Evolutionary conservation across 1,140 invertebrate species (phyloP), one percentile per base, ranked within the genome.

Genomic region (Caenorhabditis elegans): DNA sequence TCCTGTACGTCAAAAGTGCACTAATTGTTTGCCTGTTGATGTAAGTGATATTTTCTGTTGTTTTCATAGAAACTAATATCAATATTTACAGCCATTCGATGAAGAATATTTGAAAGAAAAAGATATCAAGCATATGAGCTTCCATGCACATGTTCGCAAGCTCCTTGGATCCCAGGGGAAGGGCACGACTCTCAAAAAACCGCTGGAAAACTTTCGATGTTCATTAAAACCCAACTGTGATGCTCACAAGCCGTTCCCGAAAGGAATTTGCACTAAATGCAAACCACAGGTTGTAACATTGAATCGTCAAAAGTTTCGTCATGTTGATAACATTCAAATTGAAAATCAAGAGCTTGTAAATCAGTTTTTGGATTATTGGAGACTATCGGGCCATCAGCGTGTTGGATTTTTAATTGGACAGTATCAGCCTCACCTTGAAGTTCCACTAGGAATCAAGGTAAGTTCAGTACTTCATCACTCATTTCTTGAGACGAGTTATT

Each of bases 191-290:
- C 98, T 98, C 90, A 98, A 97, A 92, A 93, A 95, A 79, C 93
- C 94, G 60, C 91, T 99, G 84, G 96, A 98, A 90, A 96, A 98
- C 11, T 15, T 77, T 49, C 48, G 76, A 17, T 77, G 48, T 26
- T 77, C 76, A 13, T 15, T 98, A 85, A 96, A 96, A 91, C 87
- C 92, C 36, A 97, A 96, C 3, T 99, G 98, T 90, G 94, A 87
- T 78, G 95, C 96, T 89, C 98, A 99, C 92, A 94, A 94, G 36
- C 96, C 97, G 49, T 99, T 96, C 95, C 98, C 97, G 48, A 94
- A 94, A 91, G 97, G 96, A 82, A 98, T 99, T 86, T 99, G 98
- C 91, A 98, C 96, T 22, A 96, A 97, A 91, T 99, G 98, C 91
- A 96, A 98, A 90, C 98, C 98, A 8, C 95, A 94, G 90, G 96